Percentiles rank a stretch among this genome's conserved stretches.
Evolutionary conservation across 2,888 invertebrate genomes (phyloP).

Genomic region (Pollenia labialis): DNA sequence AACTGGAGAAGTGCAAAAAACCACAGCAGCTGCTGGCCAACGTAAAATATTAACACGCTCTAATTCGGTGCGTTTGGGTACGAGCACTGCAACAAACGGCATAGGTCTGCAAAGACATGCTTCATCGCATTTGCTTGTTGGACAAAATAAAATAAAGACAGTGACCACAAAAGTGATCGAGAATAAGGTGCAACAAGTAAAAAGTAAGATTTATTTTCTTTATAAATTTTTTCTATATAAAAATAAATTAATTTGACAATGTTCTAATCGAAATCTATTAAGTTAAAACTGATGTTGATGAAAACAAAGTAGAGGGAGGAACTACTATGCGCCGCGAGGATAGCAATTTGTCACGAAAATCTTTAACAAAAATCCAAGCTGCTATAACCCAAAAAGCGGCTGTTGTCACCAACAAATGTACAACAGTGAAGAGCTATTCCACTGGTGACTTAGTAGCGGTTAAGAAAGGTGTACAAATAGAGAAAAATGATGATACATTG

Average conservation of each 20-base stretch:
- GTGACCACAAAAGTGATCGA: conserved; percentile 80
- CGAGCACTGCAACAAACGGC: conserved; percentile 62
- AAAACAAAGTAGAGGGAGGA: conserved; percentile 38
- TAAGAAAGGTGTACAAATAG: conserved; percentile 29
- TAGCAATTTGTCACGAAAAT: conserved; percentile 81
- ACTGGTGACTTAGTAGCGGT: conserved; percentile 20
- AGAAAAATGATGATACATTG: conserved; percentile 57
- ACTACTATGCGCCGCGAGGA: conserved; percentile 81
- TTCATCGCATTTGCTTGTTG: conserved; percentile 68
- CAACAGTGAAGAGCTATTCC: conserved; percentile 44
- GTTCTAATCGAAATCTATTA: neutral
- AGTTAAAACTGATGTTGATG: conserved; percentile 47
- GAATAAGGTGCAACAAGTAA: conserved; percentile 76
- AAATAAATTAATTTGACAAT: neutral
- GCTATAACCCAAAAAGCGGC: conserved; percentile 76
- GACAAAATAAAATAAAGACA: conserved; percentile 76
- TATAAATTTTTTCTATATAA: neutral
- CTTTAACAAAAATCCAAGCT: conserved; percentile 81
- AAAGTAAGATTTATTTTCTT: conserved; percentile 72
- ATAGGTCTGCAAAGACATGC: conserved; percentile 70
- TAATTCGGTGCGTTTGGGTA: conserved; percentile 78
- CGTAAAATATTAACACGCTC: conserved; percentile 77
- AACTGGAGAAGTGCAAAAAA: conserved; percentile 62
- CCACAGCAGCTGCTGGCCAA: conserved; percentile 41
- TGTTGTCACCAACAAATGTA: conserved; percentile 16